phyloP scores from a whole-genome alignment of 2,797 vertebrate species.

The Geotria australis region DNA sequence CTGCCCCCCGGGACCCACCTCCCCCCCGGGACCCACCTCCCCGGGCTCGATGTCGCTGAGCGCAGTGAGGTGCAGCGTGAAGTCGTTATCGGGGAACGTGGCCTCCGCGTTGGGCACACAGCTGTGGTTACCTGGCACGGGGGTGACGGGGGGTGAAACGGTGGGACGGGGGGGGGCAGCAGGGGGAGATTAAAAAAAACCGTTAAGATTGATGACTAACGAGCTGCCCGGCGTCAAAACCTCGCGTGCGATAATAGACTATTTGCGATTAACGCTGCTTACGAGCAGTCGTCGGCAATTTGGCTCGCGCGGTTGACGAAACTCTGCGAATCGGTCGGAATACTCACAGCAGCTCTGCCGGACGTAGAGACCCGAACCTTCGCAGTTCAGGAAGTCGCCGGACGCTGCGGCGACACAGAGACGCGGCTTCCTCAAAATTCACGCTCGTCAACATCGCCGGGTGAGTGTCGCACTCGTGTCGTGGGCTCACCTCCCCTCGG shows the following conservation, averaged over 20 bases:
- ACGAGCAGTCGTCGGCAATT: too few species aligned
- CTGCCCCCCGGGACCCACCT: neutral
- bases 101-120: constrained; percentile 79
- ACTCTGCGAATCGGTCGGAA: too few species aligned
- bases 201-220: too few species aligned
- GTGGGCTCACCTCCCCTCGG: too few species aligned
- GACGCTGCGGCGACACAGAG: constrained; percentile 23
- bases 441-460: too few species aligned
- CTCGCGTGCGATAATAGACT: too few species aligned
- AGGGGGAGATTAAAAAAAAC: too few species aligned
- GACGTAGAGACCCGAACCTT: constrained; percentile 73
- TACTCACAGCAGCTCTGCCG: constrained; percentile 96
- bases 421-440: neutral
- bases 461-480: too few species aligned
- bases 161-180: too few species aligned
- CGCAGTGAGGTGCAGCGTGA: constrained; percentile 55
- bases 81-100: constrained; percentile 77
- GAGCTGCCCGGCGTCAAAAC: too few species aligned
- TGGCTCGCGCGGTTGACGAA: too few species aligned
- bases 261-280: too few species aligned
- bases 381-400: constrained; percentile 84
- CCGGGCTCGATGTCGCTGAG: constrained; percentile 51
- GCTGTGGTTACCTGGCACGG: constrained; percentile 63
- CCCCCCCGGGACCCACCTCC: constrained; percentile 31
- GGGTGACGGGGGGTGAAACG: neutral